Base-by-base conservation (phyloP, 2,113 vertebrate genomes). In the Peromyscus maniculatus region DNA sequence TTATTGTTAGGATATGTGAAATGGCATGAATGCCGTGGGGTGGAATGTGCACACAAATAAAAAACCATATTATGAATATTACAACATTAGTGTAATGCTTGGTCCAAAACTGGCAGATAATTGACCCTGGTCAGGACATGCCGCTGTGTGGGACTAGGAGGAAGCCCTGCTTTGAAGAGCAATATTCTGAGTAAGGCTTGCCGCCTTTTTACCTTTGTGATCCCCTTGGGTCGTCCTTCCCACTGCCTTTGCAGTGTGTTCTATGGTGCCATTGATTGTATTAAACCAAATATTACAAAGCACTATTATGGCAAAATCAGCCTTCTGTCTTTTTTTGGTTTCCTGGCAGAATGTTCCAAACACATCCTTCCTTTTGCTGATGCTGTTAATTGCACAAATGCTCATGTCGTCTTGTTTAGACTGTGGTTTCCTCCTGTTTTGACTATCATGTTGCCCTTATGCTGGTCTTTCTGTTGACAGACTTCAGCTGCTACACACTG, bases 361-460 rank as follows among this genome's bases (percentile, higher is more conserved):
- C 91, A 94, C 62, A 79, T 94, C 78, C 94, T 94, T 82, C 78
- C 79, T 96, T 96, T 97, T 93, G 97, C 98, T 97, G 96, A 97
- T 98, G 95, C 97, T 96, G 95, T 91, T 97, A 97, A 97, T 97
- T 96, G 96, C 95, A 97, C 97, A 97, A 97, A 97, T 97, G 97
- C 95, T 97, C 95, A 74, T 98, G 96, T 97, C 97, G 97, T 97
- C 91, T 95, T 98, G 97, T 98, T 98, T 98, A 98, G 97, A 96
- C 97, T 98, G 79, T 88, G 97, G 95, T 77, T 94, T 93, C 93
- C 90, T 97, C 97, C 95, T 98, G 98, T 98, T 98, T 98, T 98
- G 98, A 98, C 98, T 98, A 96, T 97, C 97, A 95, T 77, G 74
- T 88, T 98, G 97, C 97, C 97, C 97, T 97, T 94, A 57, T 92